Evolutionary conservation across 2,888 invertebrate species (phyloP), one percentile per base, ranked within the genome.

Genomic region (Aphodius granarius): DNA sequence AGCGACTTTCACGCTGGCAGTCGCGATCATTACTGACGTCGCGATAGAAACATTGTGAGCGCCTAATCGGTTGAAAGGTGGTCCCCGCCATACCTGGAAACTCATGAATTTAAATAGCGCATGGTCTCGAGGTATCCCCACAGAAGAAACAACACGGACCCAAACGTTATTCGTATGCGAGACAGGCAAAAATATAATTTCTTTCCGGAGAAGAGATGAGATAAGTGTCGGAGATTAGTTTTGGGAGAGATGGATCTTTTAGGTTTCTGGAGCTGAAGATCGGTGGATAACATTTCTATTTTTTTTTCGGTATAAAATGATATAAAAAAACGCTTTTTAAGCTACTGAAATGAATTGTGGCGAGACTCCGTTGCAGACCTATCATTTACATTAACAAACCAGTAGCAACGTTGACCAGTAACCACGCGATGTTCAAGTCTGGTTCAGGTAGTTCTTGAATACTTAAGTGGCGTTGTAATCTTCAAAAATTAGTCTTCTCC

Each of bases 91-190:
- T 75, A 75, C 75, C 72, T 75, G 75, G 43, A 66, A 75, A 64
- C 75, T 75, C 75, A 75, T 75, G 75, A 68, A 68, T 75, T 75
- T 75, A 75, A 75, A 75, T 70, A 74, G 74, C 74, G 22, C 70
- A 22, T 68, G 21, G 43, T 9, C 9, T 6, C 43, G 43, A 13
- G 43, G 43, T 43, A 43, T 43, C 43, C 43, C 62, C 23, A 68
- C 63, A 68, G 63, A 63, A 72, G 66, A 64, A 72, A 17, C 5
- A 43, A 43, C n/a, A n/a, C n/a, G n/a, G n/a, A n/a, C n/a, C 43
- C 43, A 6, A 43, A 43, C 43, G 43, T 13, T 13, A 43, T 43
- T 43, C 43, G 43, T 43, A 43, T 43, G 43, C 43, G 13, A 43
- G 43, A 13, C 43, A 43, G 43, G 43, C 43, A 43, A 43, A 43